Conservation (phyloP, 2,797 vertebrate species). For the Stomatorhinus walkeri region DNA sequence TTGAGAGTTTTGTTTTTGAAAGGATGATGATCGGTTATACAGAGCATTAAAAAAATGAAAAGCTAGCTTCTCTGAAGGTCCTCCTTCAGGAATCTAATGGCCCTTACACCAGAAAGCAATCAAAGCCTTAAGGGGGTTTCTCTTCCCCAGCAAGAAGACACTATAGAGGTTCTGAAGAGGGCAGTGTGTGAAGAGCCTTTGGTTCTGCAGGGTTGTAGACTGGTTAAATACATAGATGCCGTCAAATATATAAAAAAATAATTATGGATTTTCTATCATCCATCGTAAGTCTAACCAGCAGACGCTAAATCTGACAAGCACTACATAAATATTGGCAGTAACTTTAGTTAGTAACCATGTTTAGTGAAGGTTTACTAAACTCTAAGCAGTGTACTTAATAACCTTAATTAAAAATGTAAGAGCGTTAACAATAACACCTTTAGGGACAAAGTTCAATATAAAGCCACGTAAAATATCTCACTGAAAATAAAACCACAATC, state of each 20-base stretch:
- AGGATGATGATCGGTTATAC: not conserved
- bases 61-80: not conserved
- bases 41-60: not conserved
- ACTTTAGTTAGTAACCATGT: not conserved
- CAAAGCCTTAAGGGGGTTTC: not conserved
- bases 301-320: not conserved
- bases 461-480: not conserved
- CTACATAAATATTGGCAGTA: not conserved
- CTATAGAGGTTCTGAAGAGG: not conserved
- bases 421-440: not conserved
- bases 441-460: not conserved
- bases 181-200: too few species aligned
- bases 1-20: not conserved
- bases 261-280: not conserved
- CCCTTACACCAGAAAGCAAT: not conserved
- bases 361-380: not conserved
- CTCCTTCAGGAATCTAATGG: not conserved
- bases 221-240: not conserved
- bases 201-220: not conserved
- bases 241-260: not conserved
- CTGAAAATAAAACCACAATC: not conserved
- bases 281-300: not conserved
- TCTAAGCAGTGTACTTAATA: not conserved
- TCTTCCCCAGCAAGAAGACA: not conserved
- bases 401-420: not conserved